Conservation (phyloP, 2,888 invertebrate genomes). For the Apotomis turbidana region DNA sequence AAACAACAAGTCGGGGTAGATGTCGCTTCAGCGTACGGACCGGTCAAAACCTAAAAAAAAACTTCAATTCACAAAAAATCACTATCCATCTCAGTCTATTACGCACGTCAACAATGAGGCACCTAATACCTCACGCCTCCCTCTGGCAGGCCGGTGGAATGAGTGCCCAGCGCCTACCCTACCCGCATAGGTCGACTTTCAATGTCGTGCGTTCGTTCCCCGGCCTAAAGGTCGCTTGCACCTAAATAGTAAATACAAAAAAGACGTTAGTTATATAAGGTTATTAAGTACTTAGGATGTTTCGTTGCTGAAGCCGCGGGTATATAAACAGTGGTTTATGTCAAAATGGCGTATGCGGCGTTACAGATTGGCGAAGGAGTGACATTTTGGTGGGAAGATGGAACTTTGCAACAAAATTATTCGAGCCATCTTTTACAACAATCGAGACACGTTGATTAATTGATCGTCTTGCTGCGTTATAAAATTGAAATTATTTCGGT, state of each 20-base stretch:
- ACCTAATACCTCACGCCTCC: conserved; percentile 39
- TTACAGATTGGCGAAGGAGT: background rate
- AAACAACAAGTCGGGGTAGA: too few species aligned
- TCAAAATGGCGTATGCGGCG: background rate
- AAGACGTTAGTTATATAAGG: background rate
- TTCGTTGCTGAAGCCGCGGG: background rate
- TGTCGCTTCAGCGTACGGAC: too few species aligned
- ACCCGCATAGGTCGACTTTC: conserved; percentile 65
- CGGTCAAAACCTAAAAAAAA: background rate
- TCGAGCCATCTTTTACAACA: conserved; percentile 28
- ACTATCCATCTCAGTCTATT: conserved; percentile 31
- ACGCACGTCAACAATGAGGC: conserved; percentile 27
- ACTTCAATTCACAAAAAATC: conserved; percentile 10
- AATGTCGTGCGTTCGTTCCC: conserved; percentile 80
- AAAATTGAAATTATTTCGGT: conserved; percentile 9
- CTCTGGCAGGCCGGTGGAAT: conserved; percentile 51
- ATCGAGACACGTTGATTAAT: conserved; percentile 37
- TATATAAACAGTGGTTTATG: conserved; percentile 8
- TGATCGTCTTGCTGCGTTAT: conserved; percentile 14
- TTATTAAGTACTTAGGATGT: background rate
- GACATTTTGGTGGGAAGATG: background rate
- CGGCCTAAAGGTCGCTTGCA: conserved; percentile 71
- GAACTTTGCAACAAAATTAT: conserved; percentile 32
- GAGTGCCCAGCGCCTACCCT: conserved; percentile 57
- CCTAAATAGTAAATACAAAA: conserved; percentile 39